Evolutionary conservation across 30 jellyfish, hydroid and myxozoan genomes (phyloP), one percentile per base, ranked within the genome.

Genomic region (Pelagia noctiluca): DNA sequence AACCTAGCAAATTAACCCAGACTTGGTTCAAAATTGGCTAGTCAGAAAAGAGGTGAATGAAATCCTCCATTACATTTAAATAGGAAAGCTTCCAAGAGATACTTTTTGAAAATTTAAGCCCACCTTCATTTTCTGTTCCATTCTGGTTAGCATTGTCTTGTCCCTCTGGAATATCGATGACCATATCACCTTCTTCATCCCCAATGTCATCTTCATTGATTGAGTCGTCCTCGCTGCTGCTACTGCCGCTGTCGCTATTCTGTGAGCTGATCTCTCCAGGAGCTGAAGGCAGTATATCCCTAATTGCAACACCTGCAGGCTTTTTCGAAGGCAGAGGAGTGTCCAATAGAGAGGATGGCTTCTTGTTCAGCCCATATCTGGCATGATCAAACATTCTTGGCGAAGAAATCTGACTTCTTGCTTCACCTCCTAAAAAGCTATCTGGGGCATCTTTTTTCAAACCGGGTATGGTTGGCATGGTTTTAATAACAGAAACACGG

Each of bases 81-180:
- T n/a, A n/a, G n/a, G n/a, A n/a, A n/a, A n/a, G n/a, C n/a, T n/a
- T n/a, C n/a, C n/a, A n/a, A n/a, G n/a, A n/a, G n/a, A n/a, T n/a
- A n/a, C n/a, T n/a, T n/a, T n/a, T n/a, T n/a, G n/a, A n/a, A n/a
- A n/a, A n/a, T n/a, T n/a, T n/a, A n/a, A 8, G 21, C 77, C 2
- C 69, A 72, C 88, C 96, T 23, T 77, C 85, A 78, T 87, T 66
- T 47, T 70, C 91, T 29, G 87, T 72, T 35, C 78, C 96, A 70
- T 87, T 86, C 10, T 71, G 82, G 11, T 76, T 77, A 12, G 34
- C 23, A 1, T 85, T 85, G 35, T 53, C 82, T 42, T 74, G 77
- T 38, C 67, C 69, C 33, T 63, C 71, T 7, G 12, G 36, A 28
- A 2, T 63, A 21, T 7, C 13, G 35, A 46, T 26, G 19, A 30